Evolutionary conservation across 2,888 invertebrate species (phyloP), one percentile per base, ranked within the genome.

Genomic region (Eurois occulta): DNA sequence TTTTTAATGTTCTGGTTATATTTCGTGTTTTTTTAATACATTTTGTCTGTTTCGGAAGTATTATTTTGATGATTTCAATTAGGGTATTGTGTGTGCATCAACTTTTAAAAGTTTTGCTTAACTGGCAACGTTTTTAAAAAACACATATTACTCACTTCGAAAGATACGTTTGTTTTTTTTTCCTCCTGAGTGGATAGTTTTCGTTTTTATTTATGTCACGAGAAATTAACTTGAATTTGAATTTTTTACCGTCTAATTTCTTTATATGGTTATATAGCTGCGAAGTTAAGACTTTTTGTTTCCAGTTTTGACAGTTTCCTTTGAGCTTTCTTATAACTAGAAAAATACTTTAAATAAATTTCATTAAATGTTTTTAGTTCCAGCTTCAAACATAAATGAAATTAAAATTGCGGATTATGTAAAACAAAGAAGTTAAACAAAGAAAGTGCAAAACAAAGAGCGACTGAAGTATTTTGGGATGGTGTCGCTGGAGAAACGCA

Each of bases 381-480:
- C 16, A 28, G 21, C 8, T 21, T n/a, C 8, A 28, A 32, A 32
- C 16, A n/a, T 62, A 35, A 55, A 32, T 46, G 21, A 64, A 78
- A 80, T 64, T 38, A 8, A 55, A 65, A 21, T 8, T n/a, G 32
- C 1, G 38, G 52, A 80, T 80, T 46, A 16, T 38, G 1, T 64
- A 38, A 28, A 58, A 58, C 11, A 55, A 43, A 43, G n/a, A n/a
- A n/a, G n/a, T n/a, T n/a, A n/a, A n/a, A n/a, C n/a, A n/a, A n/a
- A n/a, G n/a, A n/a, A n/a, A n/a, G n/a, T n/a, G n/a, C n/a, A n/a
- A n/a, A n/a, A n/a, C n/a, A n/a, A n/a, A n/a, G n/a, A n/a, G n/a
- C n/a, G n/a, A n/a, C n/a, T n/a, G n/a, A n/a, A n/a, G n/a, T n/a
- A n/a, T n/a, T n/a, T n/a, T n/a, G n/a, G n/a, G n/a, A n/a, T n/a